Conservation (phyloP, 2,113 vertebrate genomes). For the Neotragus pygmaeus region DNA sequence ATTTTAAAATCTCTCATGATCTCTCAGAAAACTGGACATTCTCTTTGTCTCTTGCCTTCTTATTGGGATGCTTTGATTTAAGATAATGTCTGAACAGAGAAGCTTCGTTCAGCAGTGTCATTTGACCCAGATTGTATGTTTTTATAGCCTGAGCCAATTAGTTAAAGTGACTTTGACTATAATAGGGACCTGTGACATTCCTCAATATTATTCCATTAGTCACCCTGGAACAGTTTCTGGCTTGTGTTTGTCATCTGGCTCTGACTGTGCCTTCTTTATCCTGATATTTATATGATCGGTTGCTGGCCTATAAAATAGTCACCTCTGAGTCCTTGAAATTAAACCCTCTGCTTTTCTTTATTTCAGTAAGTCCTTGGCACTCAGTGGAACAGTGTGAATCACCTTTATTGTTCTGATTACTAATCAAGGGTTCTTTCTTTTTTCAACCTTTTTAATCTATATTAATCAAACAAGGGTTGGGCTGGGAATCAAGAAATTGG, state of each 20-base stretch:
- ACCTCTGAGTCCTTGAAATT: slow-evolving; percentile 60
- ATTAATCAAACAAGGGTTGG: neutral
- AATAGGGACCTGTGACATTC: slow-evolving; percentile 58
- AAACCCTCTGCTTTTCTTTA: slow-evolving; percentile 23
- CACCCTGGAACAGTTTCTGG: slow-evolving; percentile 20
- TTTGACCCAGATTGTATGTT: slow-evolving; percentile 58
- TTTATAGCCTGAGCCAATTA: slow-evolving; percentile 65
- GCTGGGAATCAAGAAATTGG: neutral
- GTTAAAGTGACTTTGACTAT: slow-evolving; percentile 66
- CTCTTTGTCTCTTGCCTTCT: slow-evolving; percentile 21
- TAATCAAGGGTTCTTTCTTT: neutral
- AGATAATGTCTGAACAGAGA: slow-evolving; percentile 42
- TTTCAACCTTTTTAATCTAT: neutral
- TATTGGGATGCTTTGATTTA: slow-evolving; percentile 64
- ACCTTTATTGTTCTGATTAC: slow-evolving; percentile 12
- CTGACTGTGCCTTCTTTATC: slow-evolving; percentile 47
- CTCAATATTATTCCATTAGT: slow-evolving; percentile 14
- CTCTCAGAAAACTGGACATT: neutral
- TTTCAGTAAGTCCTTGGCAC: neutral
- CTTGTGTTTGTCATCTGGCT: slow-evolving; percentile 19
- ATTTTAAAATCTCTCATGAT: neutral
- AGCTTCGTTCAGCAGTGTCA: neutral
- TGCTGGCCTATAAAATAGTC: slow-evolving; percentile 43
- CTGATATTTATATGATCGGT: slow-evolving; percentile 4
- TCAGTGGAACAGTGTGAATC: neutral